Percentiles rank a stretch among this genome's conserved stretches.
phyloP scores from a whole-genome alignment of 2,797 vertebrate species.

The Rhodeus uyekii region DNA sequence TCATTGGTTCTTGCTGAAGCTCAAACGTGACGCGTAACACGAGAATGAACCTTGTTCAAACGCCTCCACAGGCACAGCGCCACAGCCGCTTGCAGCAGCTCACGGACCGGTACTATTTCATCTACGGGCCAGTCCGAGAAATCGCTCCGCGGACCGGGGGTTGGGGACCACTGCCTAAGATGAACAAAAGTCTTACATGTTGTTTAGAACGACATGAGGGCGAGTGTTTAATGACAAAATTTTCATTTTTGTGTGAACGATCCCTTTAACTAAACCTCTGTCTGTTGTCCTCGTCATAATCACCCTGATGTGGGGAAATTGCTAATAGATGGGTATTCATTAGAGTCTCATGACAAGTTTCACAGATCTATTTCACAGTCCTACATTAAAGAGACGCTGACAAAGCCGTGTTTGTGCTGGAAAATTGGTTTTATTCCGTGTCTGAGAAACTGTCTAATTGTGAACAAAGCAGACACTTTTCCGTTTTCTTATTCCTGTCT shows the following conservation, averaged over 20 bases:
- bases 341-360: conserved; percentile 10
- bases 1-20: too few relatives aligned
- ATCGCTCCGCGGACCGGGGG: too few relatives aligned
- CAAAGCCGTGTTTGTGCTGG: conserved; percentile 1
- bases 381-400: background rate
- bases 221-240: too few relatives aligned
- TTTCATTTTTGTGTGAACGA: background rate
- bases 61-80: too few relatives aligned
- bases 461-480: conserved; percentile 21
- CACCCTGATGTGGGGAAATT: background rate
- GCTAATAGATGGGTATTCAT: conserved; percentile 1
- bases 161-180: too few relatives aligned
- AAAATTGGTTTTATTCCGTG: background rate
- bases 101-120: too few relatives aligned
- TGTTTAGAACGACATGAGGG: background rate
- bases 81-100: too few relatives aligned
- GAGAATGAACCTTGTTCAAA: too few relatives aligned
- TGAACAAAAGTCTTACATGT: background rate
- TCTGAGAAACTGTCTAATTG: background rate
- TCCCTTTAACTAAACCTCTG: background rate
- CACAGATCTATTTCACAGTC: conserved; percentile 1
- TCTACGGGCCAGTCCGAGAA: too few relatives aligned
- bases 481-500: background rate
- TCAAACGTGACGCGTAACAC: too few relatives aligned
- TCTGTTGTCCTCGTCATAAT: background rate